phyloP scores from a whole-genome alignment of 2,888 invertebrate genomes.

The Diaphora mendica region DNA sequence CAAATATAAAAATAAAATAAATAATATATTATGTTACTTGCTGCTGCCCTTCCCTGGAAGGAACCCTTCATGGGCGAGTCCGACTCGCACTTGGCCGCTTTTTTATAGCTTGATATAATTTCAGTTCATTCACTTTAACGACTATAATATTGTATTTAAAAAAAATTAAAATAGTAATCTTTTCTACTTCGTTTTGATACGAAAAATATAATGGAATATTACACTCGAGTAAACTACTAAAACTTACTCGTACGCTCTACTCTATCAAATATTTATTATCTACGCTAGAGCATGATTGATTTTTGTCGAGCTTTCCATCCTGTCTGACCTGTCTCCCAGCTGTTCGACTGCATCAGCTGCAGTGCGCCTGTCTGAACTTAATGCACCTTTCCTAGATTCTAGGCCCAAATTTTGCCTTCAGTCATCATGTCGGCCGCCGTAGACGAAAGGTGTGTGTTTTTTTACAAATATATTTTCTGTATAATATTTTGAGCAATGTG shows the following conservation, averaged over 20 bases:
- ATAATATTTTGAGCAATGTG: slow-evolving; percentile 23
- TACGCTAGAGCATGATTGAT: slow-evolving; percentile 67
- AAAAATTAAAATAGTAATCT: too few relatives aligned
- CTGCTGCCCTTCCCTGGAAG: too few relatives aligned
- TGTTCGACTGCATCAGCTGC: slow-evolving; percentile 78
- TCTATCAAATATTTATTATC: slow-evolving; percentile 25
- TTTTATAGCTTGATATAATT: too few relatives aligned
- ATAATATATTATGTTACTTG: too few relatives aligned
- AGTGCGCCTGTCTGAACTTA: slow-evolving; percentile 79
- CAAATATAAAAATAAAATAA: too few relatives aligned
- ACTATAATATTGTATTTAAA: too few relatives aligned
- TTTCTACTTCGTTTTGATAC: too few relatives aligned
- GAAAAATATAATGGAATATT: too few relatives aligned
- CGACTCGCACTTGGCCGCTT: too few relatives aligned
- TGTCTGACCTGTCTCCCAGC: slow-evolving; percentile 64
- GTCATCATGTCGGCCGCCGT: slow-evolving; percentile 72
- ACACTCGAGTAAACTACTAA: background rate
- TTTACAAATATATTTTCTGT: slow-evolving; percentile 7
- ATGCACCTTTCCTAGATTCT: slow-evolving; percentile 62
- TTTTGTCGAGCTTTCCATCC: slow-evolving; percentile 63
- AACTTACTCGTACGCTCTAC: slow-evolving; percentile 6
- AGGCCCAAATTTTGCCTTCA: slow-evolving; percentile 55
- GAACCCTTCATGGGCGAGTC: too few relatives aligned
- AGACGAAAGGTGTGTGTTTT: slow-evolving; percentile 74
- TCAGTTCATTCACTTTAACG: too few relatives aligned